Base-by-base conservation (phyloP, 2,888 invertebrate species). In the Hirtodrosophila cameraria region DNA sequence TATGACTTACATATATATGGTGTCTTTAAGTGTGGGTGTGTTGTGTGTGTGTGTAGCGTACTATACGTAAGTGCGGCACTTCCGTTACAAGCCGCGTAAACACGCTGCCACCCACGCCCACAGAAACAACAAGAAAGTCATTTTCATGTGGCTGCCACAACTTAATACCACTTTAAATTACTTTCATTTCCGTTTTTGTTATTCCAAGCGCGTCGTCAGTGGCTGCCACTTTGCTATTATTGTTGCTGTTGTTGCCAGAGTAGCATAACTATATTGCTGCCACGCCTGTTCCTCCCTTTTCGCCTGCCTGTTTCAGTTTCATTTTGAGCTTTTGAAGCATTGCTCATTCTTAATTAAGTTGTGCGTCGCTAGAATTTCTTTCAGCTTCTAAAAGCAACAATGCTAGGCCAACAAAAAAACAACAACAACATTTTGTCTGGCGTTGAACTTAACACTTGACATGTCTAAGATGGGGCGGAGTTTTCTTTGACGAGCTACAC, bases 111-210 rank as follows among this genome's bases (percentile, higher is more conserved):
- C 15, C 30, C 30, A 50, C 38, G 25, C 11, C 11, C 18, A 9
- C 7, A 30, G 11, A 39, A 58, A 12, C 50, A 31, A 36, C 45
- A 62, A 28, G 46, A 46, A 48, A 61, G 45, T 15, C 67, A 30
- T 48, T 42, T 42, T 57, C 57, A 52, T 61, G 53, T 61, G 57
- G 62, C 67, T 36, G 57, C 62, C 53, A 52, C 73, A 75, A 63
- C 75, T 77, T 79, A 79, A 79, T 79, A 68, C 75, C 78, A 77
- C 75, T 79, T 79, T 79, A 79, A 79, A 79, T 79, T 79, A 77
- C 77, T 79, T 79, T 79, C 72, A 77, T 78, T 78, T 78, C 79
- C 77, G 78, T 78, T 79, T 69, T 79, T 79, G 77, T 79, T 79
- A 79, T 79, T 75, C 77, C 72, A 77, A 62, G 75, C 78, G 78